Evolutionary conservation across 2,113 vertebrate genomes (phyloP).

Genomic region (Phaetusa simplex): DNA sequence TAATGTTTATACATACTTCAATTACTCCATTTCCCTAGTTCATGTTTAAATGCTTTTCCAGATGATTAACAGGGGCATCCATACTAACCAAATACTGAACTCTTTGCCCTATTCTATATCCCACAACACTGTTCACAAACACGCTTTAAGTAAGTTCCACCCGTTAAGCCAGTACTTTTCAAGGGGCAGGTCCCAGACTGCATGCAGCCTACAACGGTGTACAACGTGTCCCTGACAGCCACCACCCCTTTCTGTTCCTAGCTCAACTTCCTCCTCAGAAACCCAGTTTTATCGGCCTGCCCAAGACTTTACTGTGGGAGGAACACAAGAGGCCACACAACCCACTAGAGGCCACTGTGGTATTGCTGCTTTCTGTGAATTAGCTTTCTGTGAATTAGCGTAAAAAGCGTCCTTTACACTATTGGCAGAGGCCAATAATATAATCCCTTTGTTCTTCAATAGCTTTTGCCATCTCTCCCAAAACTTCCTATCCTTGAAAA

Average conservation of each 20-base stretch:
- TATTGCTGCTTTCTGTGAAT: neutral
- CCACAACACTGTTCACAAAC: neutral
- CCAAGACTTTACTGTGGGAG: neutral
- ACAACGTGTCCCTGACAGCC: neutral
- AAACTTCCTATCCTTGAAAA: neutral
- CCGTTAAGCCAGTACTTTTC: neutral
- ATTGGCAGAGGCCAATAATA: neutral
- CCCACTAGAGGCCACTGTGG: slow-evolving; percentile 10
- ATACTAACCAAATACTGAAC: neutral
- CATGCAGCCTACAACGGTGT: neutral
- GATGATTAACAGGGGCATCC: neutral
- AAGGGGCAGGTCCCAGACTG: neutral
- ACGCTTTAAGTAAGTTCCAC: rapidly evolving
- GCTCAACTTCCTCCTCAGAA: neutral
- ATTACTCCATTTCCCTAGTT: neutral
- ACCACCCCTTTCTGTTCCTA: neutral
- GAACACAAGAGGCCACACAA: neutral
- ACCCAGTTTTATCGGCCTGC: neutral
- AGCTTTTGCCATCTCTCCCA: neutral
- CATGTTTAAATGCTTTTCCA: neutral
- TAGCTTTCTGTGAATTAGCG: too few species aligned
- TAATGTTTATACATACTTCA: rapidly evolving
- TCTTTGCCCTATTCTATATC: neutral
- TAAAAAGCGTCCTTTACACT: too few species aligned
- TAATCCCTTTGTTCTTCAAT: neutral